phyloP scores from a whole-genome alignment of 2,888 invertebrate genomes.

The Myathropa florea region DNA sequence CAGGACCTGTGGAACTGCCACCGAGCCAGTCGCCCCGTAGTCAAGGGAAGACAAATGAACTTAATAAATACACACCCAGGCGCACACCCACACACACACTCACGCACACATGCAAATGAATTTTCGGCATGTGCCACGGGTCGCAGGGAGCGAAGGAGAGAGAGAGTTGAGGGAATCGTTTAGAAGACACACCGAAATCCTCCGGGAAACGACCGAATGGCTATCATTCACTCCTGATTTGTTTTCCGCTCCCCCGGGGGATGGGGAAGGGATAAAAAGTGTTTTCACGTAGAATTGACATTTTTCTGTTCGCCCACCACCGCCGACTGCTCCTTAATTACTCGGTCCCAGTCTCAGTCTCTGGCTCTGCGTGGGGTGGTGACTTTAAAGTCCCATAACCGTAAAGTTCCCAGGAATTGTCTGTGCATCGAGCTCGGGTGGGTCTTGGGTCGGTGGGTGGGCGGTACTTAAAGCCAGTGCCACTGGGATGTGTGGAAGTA shows the following conservation, averaged over 20 bases:
- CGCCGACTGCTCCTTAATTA: constrained; percentile 22
- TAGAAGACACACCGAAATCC: not conserved
- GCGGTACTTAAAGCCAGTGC: not conserved
- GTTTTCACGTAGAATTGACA: constrained; percentile 25
- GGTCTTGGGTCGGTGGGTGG: not conserved
- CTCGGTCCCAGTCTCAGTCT: too few relatives aligned
- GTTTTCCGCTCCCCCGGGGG: not conserved
- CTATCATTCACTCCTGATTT: constrained; percentile 22
- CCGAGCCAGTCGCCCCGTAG: not conserved
- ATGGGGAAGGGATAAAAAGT: constrained; percentile 6
- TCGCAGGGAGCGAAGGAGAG: too few relatives aligned
- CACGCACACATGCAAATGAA: not conserved
- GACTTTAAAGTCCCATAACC: constrained; percentile 46
- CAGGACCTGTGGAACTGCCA: not conserved
- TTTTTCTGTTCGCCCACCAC: not conserved
- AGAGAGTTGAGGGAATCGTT: not conserved
- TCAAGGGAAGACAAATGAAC: constrained; percentile 37
- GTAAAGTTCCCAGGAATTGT: constrained; percentile 21
- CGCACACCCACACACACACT: not conserved
- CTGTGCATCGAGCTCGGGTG: not conserved
- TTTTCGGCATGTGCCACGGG: constrained; percentile 34
- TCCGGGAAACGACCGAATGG: not conserved
- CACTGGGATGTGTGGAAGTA: constrained; percentile 33
- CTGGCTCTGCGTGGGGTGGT: not conserved
- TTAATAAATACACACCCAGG: constrained; percentile 35